Base-by-base conservation (phyloP, 2,888 invertebrate genomes). In the Camptogramma bilineatum region DNA sequence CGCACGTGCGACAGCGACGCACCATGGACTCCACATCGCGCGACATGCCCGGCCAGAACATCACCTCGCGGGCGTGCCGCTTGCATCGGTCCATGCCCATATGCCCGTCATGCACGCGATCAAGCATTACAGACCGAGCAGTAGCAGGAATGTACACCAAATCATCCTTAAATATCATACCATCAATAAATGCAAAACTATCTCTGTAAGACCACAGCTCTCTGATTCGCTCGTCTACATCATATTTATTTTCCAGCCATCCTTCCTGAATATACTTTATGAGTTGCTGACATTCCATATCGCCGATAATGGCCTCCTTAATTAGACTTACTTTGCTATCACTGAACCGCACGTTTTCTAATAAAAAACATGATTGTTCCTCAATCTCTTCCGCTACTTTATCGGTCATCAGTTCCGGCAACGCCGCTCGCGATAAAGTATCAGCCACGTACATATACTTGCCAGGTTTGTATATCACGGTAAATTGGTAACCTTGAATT, bases 31-130 rank as follows among this genome's bases (percentile, higher is more conserved):
- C 46, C 46, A 46, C 46, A 18, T 46, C 46, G 2, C 18, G 4
- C 46, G 46, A 46, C 9, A 46, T 46, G 18, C 46, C 18, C 18
- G 46, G 46, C 46, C 46, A 46, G 46, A 46, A 46, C 46, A 46
- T 18, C 16, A 46, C 46, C 5, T 18, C 46, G 46, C 46, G 46
- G 8, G 46, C 46, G 18, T 18, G 46, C 5, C 46, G 17, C 18
- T 46, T 46, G 18, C 46, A 46, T 8, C 46, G n/a, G 18, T 46
- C 46, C 4, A 46, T 46, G 18, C 46, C 46, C 18, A 46, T 9
- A 18, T 46, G 46, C 2, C 46, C 46, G 8, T 46, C 46, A 16
- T 46, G 46, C 9, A 46, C 0, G 4, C 17, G 46, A 18, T 18
- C 16, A 17, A 46, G 18, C 16, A 46, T 46, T 17, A 9, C 31